These are phyloP conservation scores for Gambusia yucatana DNA, from an alignment of 2,797 vertebrate species.

Conservation along the genomic window DNA sequence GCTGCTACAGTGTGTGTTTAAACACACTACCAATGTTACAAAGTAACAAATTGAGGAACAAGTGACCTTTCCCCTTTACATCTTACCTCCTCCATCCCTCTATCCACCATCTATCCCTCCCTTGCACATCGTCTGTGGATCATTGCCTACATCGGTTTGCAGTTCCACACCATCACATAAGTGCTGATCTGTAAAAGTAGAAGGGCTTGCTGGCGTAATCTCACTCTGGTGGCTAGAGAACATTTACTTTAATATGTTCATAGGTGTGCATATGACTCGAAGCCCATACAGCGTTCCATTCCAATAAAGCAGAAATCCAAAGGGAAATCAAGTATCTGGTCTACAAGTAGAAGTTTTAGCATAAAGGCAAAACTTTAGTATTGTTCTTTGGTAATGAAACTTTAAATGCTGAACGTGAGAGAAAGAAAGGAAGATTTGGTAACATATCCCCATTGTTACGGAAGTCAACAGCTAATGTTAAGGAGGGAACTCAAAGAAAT, in stretches of 20 bases:
- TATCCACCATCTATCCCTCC: conserved; percentile 13
- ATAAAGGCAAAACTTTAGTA: conserved; percentile 29
- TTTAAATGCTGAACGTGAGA: conserved; percentile 22
- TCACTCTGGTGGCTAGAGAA: conserved; percentile 64
- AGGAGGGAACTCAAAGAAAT: background rate
- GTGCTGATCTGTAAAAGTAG: conserved; percentile 62
- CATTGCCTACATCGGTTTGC: conserved; percentile 43
- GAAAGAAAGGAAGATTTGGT: conserved; percentile 22
- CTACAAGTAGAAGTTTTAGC: conserved; percentile 40
- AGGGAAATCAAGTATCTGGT: conserved; percentile 65
- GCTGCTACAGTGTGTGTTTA: conserved; percentile 16
- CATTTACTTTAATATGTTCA: conserved; percentile 61
- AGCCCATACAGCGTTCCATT: conserved; percentile 13
- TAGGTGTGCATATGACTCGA: conserved; percentile 55
- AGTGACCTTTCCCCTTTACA: conserved; percentile 59
- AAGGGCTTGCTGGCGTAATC: conserved; percentile 45
- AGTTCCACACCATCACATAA: conserved; percentile 60
- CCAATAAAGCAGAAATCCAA: conserved; percentile 48
- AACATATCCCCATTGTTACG: background rate
- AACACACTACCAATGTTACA: conserved; percentile 34
- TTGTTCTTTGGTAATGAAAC: conserved; percentile 61
- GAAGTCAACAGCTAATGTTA: background rate
- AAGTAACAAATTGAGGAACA: conserved; percentile 62
- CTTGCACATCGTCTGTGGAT: conserved; percentile 54
- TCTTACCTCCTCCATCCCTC: conserved; percentile 23